A percentile compares a stretch with the other conserved stretches of the same genome.
phyloP scores from a whole-genome alignment of 2,113 vertebrate species.

The Pteruthius melanotis region DNA sequence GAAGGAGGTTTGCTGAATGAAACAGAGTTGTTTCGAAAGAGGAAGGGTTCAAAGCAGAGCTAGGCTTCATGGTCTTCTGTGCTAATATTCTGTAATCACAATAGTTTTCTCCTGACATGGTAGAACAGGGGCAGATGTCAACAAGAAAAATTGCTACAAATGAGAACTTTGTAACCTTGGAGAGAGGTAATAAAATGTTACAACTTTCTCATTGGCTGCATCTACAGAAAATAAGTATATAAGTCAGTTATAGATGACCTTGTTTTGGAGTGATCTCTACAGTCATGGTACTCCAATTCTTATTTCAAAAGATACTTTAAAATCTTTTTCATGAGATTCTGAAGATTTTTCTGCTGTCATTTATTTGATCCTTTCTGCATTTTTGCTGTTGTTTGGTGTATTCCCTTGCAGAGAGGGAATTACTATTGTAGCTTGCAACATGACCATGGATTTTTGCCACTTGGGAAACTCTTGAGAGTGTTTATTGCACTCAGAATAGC shows the following conservation, averaged over 20 bases:
- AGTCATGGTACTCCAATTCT: not conserved
- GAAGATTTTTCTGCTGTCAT: not conserved
- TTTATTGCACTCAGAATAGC: not conserved
- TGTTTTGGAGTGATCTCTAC: not conserved
- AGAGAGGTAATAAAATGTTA: constrained; percentile 1
- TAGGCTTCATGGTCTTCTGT: not conserved
- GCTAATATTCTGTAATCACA: not conserved
- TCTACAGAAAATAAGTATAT: not conserved
- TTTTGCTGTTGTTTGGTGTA: not conserved
- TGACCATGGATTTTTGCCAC: not conserved
- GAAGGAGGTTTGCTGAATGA: constrained; percentile 4
- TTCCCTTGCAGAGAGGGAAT: not conserved
- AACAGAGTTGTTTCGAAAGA: not conserved
- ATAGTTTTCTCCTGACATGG: not conserved
- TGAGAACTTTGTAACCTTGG: constrained; percentile 15
- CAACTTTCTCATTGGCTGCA: not conserved
- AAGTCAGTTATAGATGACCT: not conserved
- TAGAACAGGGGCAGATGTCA: not conserved
- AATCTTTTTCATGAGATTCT: not conserved
- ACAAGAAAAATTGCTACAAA: constrained; percentile 19
- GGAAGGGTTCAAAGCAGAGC: not conserved
- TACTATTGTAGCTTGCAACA: not conserved
- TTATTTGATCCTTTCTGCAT: not conserved
- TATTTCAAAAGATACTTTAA: constrained; percentile 1
- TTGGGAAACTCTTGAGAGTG: not conserved